phyloP scores from a whole-genome alignment of 1,140 invertebrate genomes.

The Tetramorium alpestre region DNA sequence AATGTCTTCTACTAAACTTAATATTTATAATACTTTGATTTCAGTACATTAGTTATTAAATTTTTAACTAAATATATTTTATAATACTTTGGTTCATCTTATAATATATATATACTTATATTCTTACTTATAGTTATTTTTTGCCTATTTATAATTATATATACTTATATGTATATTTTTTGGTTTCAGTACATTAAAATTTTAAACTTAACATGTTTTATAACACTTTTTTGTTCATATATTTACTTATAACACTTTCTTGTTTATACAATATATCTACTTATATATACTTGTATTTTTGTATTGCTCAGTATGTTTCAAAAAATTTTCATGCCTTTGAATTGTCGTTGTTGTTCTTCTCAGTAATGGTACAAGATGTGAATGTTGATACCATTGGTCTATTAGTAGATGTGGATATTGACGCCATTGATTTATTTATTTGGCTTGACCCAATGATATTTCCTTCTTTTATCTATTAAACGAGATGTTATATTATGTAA shows the following conservation, averaged over 20 bases:
- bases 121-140: too few species aligned
- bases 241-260: background rate
- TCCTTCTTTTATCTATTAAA: constrained; percentile 19
- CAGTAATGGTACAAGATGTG: background rate
- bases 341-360: constrained; percentile 8
- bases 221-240: too few species aligned
- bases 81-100: constrained; percentile 8
- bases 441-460: background rate
- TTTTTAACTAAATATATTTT: background rate
- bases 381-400: background rate
- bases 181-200: background rate
- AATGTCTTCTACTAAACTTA: background rate
- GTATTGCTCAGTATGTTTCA: background rate
- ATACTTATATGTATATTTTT: background rate
- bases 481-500: constrained; percentile 24
- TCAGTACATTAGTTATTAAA: background rate
- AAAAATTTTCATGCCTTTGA: constrained; percentile 8
- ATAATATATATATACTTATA: constrained; percentile 19
- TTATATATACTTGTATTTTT: background rate
- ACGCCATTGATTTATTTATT: constrained; percentile 10
- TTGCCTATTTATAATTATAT: too few species aligned
- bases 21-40: constrained; percentile 14
- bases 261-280: too few species aligned
- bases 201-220: too few species aligned
- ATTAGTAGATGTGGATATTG: background rate